Evolutionary conservation across 2,797 vertebrate genomes (phyloP).

Genomic region (Linurgus olivaceus): DNA sequence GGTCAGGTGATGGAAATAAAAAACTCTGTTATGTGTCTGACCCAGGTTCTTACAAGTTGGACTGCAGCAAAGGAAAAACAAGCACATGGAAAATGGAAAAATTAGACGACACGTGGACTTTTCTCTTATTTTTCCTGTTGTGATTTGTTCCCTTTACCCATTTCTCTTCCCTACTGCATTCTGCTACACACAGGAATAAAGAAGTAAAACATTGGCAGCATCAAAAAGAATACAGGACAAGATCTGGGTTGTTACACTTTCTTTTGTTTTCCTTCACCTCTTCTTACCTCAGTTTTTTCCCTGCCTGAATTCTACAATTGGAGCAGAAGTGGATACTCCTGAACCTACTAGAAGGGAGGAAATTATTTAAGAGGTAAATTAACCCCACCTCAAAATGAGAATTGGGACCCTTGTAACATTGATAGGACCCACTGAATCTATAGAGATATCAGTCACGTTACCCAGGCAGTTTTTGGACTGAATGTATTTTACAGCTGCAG

Average conservation of each 20-base stretch:
- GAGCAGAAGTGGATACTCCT: neutral
- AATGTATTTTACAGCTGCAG: neutral
- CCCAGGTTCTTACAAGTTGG: neutral
- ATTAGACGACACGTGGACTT: neutral
- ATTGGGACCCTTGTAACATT: neutral
- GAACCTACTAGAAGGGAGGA: neutral
- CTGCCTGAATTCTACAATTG: neutral
- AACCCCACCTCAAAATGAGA: neutral
- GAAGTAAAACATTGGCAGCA: neutral
- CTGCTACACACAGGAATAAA: neutral
- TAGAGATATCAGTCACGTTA: neutral
- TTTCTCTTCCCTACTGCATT: neutral
- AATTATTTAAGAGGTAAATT: neutral
- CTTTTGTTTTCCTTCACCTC: neutral
- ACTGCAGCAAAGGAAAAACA: conserved; percentile 23
- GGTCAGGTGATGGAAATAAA: conserved; percentile 59
- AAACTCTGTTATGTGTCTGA: conserved; percentile 10
- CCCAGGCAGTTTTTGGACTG: neutral
- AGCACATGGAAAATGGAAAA: conserved; percentile 22
- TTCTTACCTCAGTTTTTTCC: neutral
- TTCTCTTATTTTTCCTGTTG: neutral
- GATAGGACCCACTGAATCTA: neutral
- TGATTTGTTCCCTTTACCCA: neutral
- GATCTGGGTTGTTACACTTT: neutral
- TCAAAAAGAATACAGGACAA: neutral